Percentiles rank a stretch among this genome's conserved stretches.
Evolutionary conservation across 2,113 vertebrate species (phyloP).

Genomic region (Phyllostomus discolor): DNA sequence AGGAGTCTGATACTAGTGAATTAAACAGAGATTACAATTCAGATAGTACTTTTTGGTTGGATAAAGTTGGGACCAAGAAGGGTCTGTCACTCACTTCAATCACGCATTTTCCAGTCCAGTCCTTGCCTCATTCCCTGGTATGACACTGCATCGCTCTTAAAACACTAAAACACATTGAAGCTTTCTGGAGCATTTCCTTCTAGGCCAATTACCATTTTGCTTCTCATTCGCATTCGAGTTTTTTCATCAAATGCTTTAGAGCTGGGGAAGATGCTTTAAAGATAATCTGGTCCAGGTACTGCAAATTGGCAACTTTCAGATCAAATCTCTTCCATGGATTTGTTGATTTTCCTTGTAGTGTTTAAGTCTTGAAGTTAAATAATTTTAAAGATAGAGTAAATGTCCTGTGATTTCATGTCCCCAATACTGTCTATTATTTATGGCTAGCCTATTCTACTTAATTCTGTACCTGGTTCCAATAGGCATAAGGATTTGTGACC

Average conservation of each 20-base stretch:
- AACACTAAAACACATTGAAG: not conserved
- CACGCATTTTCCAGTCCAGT: not conserved
- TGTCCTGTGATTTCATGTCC: not conserved
- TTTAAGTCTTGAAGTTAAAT: constrained; percentile 1
- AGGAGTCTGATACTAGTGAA: not conserved
- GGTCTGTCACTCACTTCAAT: not conserved
- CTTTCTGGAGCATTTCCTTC: not conserved
- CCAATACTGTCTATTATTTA: not conserved
- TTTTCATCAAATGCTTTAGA: not conserved
- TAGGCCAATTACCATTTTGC: not conserved
- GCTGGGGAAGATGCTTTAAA: not conserved
- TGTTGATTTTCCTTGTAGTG: not conserved
- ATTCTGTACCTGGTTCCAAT: not conserved
- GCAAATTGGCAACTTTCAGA: not conserved
- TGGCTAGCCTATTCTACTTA: not conserved
- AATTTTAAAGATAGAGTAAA: not conserved
- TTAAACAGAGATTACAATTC: not conserved
- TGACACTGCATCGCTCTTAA: not conserved
- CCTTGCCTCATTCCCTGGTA: not conserved
- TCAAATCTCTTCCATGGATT: not conserved
- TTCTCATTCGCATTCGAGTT: not conserved
- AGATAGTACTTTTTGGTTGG: not conserved
- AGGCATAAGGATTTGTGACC: not conserved
- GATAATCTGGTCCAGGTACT: not conserved
- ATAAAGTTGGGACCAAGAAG: not conserved